Evolutionary conservation across 2,888 invertebrate genomes (phyloP).

Genomic region (Epiblema foenella): DNA sequence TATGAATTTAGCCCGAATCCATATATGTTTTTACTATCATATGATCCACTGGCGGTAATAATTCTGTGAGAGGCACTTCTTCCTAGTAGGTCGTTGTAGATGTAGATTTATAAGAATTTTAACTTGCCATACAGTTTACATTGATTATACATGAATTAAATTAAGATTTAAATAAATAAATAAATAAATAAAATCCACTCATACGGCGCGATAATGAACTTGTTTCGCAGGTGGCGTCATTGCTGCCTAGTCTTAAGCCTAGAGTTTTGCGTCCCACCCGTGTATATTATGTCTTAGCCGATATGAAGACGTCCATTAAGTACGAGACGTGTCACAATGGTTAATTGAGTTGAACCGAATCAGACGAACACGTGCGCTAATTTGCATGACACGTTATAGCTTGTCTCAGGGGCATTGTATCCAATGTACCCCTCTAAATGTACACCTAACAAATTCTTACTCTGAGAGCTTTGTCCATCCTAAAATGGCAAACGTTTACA

Average conservation of each 20-base stretch:
- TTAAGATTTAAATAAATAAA: no score
- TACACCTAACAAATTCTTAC: neutral
- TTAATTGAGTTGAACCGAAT: conserved; percentile 57
- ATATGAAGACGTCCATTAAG: conserved; percentile 52
- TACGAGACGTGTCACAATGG: conserved; percentile 45
- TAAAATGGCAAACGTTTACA: neutral
- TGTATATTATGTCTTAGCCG: conserved; percentile 46
- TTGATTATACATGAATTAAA: no score
- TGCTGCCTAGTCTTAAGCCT: neutral
- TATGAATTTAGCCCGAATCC: no score
- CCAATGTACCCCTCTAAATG: neutral
- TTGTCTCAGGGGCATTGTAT: conserved; percentile 21
- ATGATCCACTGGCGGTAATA: no score
- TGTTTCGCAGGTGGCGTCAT: neutral
- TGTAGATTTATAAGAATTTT: no score
- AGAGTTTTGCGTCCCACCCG: conserved; percentile 37
- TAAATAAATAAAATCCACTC: no score
- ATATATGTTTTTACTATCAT: no score
- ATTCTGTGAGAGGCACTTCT: no score
- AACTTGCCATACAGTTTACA: no score
- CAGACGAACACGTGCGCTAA: conserved; percentile 47
- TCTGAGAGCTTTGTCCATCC: neutral
- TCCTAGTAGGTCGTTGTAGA: no score
- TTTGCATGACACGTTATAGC: conserved; percentile 46
- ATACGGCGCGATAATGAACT: no score